phyloP scores from a whole-genome alignment of 2,888 invertebrate species.

The Drosophila pseudotakahashii region DNA sequence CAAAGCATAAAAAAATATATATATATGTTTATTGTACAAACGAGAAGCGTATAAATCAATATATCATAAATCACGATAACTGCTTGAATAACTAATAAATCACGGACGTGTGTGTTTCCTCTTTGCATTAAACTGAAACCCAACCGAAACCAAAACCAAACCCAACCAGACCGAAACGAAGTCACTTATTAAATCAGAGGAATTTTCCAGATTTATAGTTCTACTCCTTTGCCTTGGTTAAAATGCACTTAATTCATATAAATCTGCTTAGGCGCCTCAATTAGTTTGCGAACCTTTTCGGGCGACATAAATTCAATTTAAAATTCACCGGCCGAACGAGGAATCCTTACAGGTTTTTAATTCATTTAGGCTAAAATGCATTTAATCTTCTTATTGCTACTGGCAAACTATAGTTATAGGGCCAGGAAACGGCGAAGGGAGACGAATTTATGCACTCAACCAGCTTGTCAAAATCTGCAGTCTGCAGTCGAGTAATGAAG shows the following conservation, averaged over 20 bases:
- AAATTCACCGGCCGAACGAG: conserved; percentile 4
- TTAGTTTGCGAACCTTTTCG: conserved; percentile 25
- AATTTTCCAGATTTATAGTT: conserved; percentile 39
- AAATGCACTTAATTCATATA: conserved; percentile 33
- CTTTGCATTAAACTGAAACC: conserved; percentile 28
- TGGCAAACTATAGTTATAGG: background rate
- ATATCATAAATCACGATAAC: conserved; percentile 66
- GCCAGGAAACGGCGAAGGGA: background rate
- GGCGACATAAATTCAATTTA: conserved; percentile 26
- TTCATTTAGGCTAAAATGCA: conserved; percentile 33
- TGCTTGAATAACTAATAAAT: conserved; percentile 51
- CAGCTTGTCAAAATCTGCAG: conserved; percentile 18
- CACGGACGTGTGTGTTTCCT: conserved; percentile 44
- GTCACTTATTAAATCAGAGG: conserved; percentile 45
- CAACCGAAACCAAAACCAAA: conserved; percentile 2
- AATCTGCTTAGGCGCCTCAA: conserved; percentile 42
- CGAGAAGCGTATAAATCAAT: conserved; percentile 58
- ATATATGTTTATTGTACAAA: background rate
- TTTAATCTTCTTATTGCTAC: conserved; percentile 38
- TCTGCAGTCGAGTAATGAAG: conserved; percentile 28
- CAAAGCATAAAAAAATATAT: conserved; percentile 3
- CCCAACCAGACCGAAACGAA: conserved; percentile 18
- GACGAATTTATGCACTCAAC: conserved; percentile 12
- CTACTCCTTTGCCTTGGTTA: background rate
- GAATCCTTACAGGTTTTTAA: conserved; percentile 29